These are phyloP conservation scores for Campoletis raptor DNA, from an alignment of 2,888 invertebrate genomes.

Conservation along the genomic window DNA sequence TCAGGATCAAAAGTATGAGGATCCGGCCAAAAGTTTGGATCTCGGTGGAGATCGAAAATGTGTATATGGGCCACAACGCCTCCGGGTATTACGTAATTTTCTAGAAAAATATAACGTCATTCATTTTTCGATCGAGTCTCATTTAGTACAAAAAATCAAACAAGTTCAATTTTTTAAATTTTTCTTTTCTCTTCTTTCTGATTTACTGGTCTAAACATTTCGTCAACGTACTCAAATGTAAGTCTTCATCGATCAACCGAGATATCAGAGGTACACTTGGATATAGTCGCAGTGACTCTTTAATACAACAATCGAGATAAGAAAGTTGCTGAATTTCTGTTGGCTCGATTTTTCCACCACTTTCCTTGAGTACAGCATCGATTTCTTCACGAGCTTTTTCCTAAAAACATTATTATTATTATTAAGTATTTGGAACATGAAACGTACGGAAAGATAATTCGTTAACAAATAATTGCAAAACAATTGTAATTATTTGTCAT, in stretches of 20 bases:
- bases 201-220: background rate
- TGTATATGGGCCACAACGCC: constrained; percentile 86
- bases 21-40: constrained; percentile 88
- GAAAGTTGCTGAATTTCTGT: constrained; percentile 88
- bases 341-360: constrained; percentile 85
- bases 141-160: no score
- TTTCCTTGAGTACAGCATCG: constrained; percentile 85
- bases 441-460: background rate
- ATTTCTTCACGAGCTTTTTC: constrained; percentile 67
- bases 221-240: constrained; percentile 76
- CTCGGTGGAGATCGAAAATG: constrained; percentile 89
- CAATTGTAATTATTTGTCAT: background rate
- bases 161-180: no score
- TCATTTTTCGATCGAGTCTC: background rate
- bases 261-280: constrained; percentile 90
- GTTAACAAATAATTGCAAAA: background rate
- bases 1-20: constrained; percentile 89
- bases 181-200: no score
- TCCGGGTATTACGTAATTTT: constrained; percentile 86
- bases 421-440: background rate
- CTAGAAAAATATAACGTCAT: constrained; percentile 77
- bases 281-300: constrained; percentile 88
- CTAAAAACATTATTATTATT: constrained; percentile 51
- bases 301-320: constrained; percentile 89
- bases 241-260: constrained; percentile 86